A percentile compares a stretch with the other conserved stretches of the same genome.
phyloP scores from a whole-genome alignment of 2,113 vertebrate genomes.

The Sebastes schlegelii region DNA sequence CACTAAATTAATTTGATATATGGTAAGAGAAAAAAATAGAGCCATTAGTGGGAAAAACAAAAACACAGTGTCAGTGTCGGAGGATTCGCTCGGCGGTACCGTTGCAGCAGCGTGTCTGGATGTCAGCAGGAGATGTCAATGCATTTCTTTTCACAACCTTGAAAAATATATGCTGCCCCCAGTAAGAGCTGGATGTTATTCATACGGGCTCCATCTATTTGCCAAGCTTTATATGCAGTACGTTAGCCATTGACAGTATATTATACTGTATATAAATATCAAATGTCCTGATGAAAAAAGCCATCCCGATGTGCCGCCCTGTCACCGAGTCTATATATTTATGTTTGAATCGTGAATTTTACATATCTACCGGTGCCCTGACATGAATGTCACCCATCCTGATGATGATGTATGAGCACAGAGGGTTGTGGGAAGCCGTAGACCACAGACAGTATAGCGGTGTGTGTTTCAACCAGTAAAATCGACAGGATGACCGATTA shows the following conservation, averaged over 20 bases:
- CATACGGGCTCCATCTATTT: conserved; percentile 21
- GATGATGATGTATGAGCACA: conserved; percentile 50
- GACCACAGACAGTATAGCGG: background rate
- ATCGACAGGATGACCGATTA: conserved; percentile 41
- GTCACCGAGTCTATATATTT: conserved; percentile 29
- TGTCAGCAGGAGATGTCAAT: conserved; percentile 15
- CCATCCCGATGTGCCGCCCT: background rate
- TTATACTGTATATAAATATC: conserved; percentile 32
- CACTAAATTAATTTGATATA: conserved; percentile 74
- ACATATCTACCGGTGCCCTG: conserved; percentile 28
- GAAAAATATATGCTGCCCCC: conserved; percentile 13
- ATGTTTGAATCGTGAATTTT: conserved; percentile 57
- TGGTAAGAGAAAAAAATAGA: conserved; percentile 64
- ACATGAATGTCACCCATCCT: conserved; percentile 45
- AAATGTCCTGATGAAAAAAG: conserved; percentile 19
- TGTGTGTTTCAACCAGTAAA: background rate
- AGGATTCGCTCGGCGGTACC: background rate
- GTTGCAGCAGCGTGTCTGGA: conserved; percentile 25
- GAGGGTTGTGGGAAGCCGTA: conserved; percentile 12
- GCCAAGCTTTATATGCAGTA: conserved; percentile 24
- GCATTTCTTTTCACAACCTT: conserved; percentile 17
- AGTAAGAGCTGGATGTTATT: conserved; percentile 18
- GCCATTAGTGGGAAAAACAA: conserved; percentile 65
- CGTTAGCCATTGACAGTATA: background rate
- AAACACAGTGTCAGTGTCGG: conserved; percentile 47